Evolutionary conservation across 2,113 vertebrate genomes (phyloP), one percentile per base, ranked within the genome.

Genomic region (Machaerirhynchus nigripectus): DNA sequence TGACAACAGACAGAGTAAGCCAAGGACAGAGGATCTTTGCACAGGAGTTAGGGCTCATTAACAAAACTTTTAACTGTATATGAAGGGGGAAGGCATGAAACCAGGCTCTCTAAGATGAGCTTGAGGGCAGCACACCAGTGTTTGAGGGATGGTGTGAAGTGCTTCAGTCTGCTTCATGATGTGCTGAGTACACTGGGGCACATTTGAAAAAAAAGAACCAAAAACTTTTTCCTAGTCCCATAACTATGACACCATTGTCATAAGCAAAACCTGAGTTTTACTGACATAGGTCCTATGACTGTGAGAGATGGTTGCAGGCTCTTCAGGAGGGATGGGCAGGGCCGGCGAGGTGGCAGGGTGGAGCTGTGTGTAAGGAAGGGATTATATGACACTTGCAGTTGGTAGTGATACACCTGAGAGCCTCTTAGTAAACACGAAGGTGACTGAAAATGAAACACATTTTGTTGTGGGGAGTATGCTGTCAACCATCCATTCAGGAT

Each of bases 331-430:
- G 7, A 37, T 30, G 22, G 26, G 9, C 9, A 50, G 11, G 23
- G 7, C 13, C 49, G 15, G 7, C 0, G 0, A 50, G 9, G 28
- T 1, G 2, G 15, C 3, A 15, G 14, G 26, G 6, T 76, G 1
- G 14, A 16, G 3, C 14, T 90, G 16, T 47, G 21, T n/a, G 4
- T 59, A 47, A 42, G 14, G 22, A 60, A 76, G n/a, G 2, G 31
- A 39, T 30, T 59, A 8, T 27, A 7, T 6, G 6, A 17, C 2
- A 6, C 3, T 53, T 86, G 17, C 27, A 60, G 35, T 6, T 67
- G 46, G 15, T 3, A 1, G 10, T 1, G 2, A n/a, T 21, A 44
- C 1, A 2, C 6, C 14, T 6, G 2, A 59, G 11, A 60, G 5
- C 23, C 4, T 55, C 35, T 56, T 27, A 9, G 7, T 44, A 67